Conservation (phyloP, 2,113 vertebrate genomes). For the Poicephalus meyeri region DNA sequence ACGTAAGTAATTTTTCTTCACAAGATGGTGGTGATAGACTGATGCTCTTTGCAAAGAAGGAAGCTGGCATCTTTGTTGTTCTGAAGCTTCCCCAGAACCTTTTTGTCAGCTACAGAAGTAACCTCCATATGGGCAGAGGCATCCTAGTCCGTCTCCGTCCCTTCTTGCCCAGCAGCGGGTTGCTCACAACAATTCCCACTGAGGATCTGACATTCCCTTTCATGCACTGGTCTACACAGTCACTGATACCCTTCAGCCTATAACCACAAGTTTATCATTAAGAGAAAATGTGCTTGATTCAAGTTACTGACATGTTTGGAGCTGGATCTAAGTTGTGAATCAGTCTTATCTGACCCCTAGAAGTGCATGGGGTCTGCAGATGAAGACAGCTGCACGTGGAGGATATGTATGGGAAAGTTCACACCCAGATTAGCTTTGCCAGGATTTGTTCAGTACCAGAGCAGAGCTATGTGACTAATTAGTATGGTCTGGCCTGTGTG, state of each 20-base stretch:
- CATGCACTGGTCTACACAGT: neutral
- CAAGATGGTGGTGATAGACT: neutral
- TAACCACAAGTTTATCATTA: neutral
- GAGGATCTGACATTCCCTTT: neutral
- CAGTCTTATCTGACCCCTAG: neutral
- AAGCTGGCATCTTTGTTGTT: neutral
- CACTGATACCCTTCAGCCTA: neutral
- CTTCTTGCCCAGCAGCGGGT: neutral
- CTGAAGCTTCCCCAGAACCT: neutral
- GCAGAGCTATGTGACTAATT: neutral
- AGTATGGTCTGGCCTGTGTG: neutral
- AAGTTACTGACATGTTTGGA: neutral
- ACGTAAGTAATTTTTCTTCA: neutral
- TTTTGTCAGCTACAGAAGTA: neutral
- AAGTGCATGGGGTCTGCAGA: neutral
- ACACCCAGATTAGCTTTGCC: neutral
- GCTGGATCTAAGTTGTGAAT: neutral
- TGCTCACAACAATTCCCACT: neutral
- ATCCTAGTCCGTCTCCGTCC: neutral
- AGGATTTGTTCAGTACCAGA: neutral
- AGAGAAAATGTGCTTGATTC: neutral
- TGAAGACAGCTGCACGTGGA: neutral
- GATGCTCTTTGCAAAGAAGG: neutral
- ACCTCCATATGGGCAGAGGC: neutral
- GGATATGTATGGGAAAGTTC: neutral